Percentiles rank a stretch among this genome's conserved stretches.
Conservation (phyloP, 2,888 invertebrate species). For the Ctena decussata region DNA sequence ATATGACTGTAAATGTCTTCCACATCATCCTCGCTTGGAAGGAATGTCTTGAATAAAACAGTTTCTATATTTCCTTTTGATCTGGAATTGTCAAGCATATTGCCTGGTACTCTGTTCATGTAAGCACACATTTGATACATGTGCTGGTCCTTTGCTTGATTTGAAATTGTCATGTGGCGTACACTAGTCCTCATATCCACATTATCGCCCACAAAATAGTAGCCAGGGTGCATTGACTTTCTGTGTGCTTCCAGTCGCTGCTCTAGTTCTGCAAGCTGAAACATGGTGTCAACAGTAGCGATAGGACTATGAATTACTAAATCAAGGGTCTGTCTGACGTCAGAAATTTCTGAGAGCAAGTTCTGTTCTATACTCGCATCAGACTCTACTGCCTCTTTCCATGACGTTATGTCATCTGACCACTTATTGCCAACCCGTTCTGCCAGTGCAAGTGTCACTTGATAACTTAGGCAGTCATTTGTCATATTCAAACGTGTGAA, state of each 20-base stretch:
- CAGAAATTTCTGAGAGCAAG: background rate
- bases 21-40: conserved; percentile 8
- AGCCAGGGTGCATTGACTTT: conserved; percentile 40
- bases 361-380: background rate
- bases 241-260: conserved; percentile 21
- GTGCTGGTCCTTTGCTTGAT: conserved; percentile 42
- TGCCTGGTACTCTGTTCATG: conserved; percentile 39
- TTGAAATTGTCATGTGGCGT: conserved; percentile 39
- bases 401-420: background rate
- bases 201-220: conserved; percentile 60
- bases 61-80: conserved; percentile 18
- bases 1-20: background rate
- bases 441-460: conserved; percentile 14
- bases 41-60: conserved; percentile 15
- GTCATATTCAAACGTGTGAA: conserved; percentile 33
- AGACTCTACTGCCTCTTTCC: background rate
- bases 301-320: background rate
- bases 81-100: conserved; percentile 22
- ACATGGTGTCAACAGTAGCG: background rate
- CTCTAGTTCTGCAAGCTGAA: background rate
- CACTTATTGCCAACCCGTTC: conserved; percentile 4
- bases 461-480: conserved; percentile 19
- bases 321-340: background rate
- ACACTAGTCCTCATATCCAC: conserved; percentile 48
- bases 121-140: conserved; percentile 50